Percentiles rank a stretch among this genome's conserved stretches.
Evolutionary conservation across 2,888 invertebrate genomes (phyloP).

Genomic region (Oligia fasciuncula): DNA sequence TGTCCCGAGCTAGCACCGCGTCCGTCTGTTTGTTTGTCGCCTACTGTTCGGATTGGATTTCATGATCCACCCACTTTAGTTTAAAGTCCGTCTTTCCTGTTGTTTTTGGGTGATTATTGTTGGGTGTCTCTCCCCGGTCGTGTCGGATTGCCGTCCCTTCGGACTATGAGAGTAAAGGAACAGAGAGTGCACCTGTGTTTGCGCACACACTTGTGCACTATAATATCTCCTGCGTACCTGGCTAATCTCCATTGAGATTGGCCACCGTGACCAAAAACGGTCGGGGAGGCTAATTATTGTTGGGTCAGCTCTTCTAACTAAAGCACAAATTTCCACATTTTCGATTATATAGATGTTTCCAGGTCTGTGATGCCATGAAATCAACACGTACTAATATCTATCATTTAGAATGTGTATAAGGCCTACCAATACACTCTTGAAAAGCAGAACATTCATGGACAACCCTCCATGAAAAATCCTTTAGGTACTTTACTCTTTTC

Average conservation of each 20-base stretch:
- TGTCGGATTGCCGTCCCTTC: too few species aligned
- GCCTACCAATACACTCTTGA: neutral
- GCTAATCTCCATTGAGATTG: too few species aligned
- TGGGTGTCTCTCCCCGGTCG: too few species aligned
- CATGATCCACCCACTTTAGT: conserved; percentile 58
- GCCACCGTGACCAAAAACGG: too few species aligned
- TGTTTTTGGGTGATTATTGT: neutral
- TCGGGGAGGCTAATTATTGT: too few species aligned
- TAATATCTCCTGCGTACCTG: too few species aligned
- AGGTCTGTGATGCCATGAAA: neutral
- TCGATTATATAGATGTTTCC: neutral
- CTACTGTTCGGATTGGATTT: conserved; percentile 44
- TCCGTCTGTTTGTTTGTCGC: conserved; percentile 30
- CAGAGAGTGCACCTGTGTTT: too few species aligned
- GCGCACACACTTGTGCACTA: too few species aligned
- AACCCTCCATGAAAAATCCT: neutral
- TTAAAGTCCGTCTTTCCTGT: conserved; percentile 35
- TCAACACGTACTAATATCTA: neutral
- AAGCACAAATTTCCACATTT: neutral
- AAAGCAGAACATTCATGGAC: neutral
- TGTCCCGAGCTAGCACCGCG: conserved; percentile 60
- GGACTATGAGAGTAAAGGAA: too few species aligned
- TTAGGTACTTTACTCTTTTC: neutral
- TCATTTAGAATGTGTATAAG: neutral
- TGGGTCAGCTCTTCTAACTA: too few species aligned